Evolutionary conservation across 2,888 invertebrate genomes (phyloP), one percentile per base, ranked within the genome.

Genomic region (Drosophila robusta): DNA sequence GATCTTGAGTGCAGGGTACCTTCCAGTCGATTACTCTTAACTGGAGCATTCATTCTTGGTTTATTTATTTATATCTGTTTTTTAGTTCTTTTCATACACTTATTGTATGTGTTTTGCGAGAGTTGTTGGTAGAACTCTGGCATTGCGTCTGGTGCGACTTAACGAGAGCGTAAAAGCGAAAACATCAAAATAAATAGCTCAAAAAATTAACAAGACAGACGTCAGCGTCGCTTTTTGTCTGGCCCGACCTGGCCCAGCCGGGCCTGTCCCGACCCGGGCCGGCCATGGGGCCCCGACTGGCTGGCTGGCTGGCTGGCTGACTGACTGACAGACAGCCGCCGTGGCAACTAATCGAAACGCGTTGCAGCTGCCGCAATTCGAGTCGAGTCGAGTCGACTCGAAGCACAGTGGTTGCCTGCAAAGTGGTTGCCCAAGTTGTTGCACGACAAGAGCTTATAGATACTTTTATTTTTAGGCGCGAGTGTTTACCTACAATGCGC

Each of bases 161-260:
- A 85, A 89, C 88, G 89, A 85, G 88, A 89, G 85, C 89, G 89
- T 89, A 89, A 85, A 89, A 89, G 85, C 89, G 89, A 85, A 89
- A 85, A 85, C 85, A 85, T 85, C 82, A 87, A 85, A 89, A 87
- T 89, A 85, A 85, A 85, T 85, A 85, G 89, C 85, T 89, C 87
- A 89, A 80, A 89, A 87, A 87, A 89, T 89, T 89, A 89, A 89
- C 86, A 89, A 85, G 88, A 76, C 84, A 87, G 70, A 63, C 66
- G 54, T 63, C 66, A 62, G 60, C 83, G 71, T 83, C 76, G 78
- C 64, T 72, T 77, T 77, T 78, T 74, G 78, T 75, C 66, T 62
- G 73, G 45, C 18, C 42, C 36, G 69, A 38, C 55, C 47, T 47
- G 65, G 49, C 8, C 41, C 29, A 29, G 26, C 9, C 52, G 34